Evolutionary conservation across 1,140 invertebrate species (phyloP), one percentile per base, ranked within the genome.

Genomic region (Zaprionus lachaisei): DNA sequence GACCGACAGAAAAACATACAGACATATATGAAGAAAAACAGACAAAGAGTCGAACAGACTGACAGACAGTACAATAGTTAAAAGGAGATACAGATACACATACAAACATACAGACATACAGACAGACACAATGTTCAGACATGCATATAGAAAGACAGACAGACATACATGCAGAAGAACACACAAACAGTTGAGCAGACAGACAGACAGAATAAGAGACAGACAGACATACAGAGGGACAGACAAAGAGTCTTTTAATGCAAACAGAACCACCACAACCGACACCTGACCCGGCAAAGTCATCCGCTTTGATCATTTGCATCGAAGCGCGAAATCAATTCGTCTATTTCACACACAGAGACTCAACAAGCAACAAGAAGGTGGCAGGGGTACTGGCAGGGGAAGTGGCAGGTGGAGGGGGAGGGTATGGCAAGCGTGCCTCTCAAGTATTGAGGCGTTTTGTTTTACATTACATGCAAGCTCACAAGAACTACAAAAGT

Each of bases 311-410:
- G 85, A 89, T 89, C 85, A 90, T 90, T 78, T 84, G 79, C 85
- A 90, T 72, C 76, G 65, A 81, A 85, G 85, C 85, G 81, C 81
- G 69, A 90, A 90, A 89, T 85, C 85, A 89, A 90, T 90, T 89
- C 81, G 72, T 89, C 85, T 87, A 89, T 87, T 83, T 77, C 63
- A 77, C 75, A 77, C 70, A 79, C 74, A 67, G 57, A 20, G 49
- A 79, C 74, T 64, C 67, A 61, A 41, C 66, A 20, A 61, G 51
- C 44, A 57, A 26, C 51, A 44, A 15, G 37, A 17, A 64, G 6
- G 38, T 22, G 28, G 4, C 9, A 34, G 31, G 31, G 31, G 2
- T 2, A 17, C 7, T 24, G 17, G 26, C 1, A 9, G 2, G 38
- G 17, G 20, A 34, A 0, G 24, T 24, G 24, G 5, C 24, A 26